phyloP scores from a whole-genome alignment of 2,797 vertebrate genomes.

The Bradypodion pumilum region DNA sequence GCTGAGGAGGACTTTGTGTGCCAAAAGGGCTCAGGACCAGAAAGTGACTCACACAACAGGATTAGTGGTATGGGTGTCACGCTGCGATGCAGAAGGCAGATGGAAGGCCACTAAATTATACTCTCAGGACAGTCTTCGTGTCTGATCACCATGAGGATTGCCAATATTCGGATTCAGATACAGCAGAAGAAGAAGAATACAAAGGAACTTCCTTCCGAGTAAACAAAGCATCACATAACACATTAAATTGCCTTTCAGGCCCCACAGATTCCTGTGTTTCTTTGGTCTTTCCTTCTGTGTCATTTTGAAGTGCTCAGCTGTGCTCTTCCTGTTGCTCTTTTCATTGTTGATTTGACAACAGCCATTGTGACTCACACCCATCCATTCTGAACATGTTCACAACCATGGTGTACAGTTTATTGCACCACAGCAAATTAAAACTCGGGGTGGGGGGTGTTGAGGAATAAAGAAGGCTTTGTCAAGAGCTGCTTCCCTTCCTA shows the following conservation, averaged over 20 bases:
- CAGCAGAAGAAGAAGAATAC: too few relatives aligned
- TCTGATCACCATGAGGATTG: too few relatives aligned
- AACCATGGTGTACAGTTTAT: conserved; percentile 60
- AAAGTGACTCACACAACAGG: too few relatives aligned
- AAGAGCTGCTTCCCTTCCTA: conserved; percentile 69
- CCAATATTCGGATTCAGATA: too few relatives aligned
- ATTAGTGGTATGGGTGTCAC: too few relatives aligned
- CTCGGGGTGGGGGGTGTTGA: background rate
- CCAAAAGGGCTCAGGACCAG: too few relatives aligned
- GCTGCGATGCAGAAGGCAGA: too few relatives aligned
- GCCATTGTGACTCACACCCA: conserved; percentile 51
- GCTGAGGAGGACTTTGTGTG: too few relatives aligned
- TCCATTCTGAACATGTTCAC: conserved; percentile 59
- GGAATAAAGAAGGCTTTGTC: conserved; percentile 60
- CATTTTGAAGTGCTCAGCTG: conserved; percentile 52
- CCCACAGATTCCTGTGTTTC: conserved; percentile 49
- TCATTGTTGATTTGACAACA: conserved; percentile 49
- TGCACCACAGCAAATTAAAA: conserved; percentile 60
- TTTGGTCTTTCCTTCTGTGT: conserved; percentile 44
- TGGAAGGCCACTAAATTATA: too few relatives aligned
- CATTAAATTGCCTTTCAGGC: conserved; percentile 49
- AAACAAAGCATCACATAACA: background rate
- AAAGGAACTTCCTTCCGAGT: background rate
- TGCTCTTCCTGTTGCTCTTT: conserved; percentile 58
- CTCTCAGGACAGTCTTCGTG: too few relatives aligned